These are phyloP conservation scores for Chinchilla lanigera DNA, from an alignment of 2,113 vertebrate species.

Conservation along the genomic window DNA sequence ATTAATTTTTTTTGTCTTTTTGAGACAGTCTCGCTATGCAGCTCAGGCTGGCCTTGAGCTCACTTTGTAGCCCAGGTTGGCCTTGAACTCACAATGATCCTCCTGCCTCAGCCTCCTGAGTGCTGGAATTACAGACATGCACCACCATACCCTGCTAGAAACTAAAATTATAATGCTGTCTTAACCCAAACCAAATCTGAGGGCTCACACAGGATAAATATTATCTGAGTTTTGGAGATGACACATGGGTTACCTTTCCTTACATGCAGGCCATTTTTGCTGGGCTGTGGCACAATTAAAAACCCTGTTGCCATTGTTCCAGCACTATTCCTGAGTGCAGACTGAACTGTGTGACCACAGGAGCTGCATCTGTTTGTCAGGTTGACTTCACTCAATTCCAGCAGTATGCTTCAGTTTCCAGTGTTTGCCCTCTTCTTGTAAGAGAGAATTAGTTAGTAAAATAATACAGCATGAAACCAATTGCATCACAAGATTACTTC, in stretches of 20 bases:
- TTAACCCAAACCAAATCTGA: not conserved
- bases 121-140: too few relatives aligned
- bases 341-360: not conserved
- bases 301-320: not conserved
- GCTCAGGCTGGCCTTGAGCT: too few relatives aligned
- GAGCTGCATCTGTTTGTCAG: not conserved
- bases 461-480: slow-evolving; percentile 17
- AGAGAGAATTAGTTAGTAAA: slow-evolving; percentile 46
- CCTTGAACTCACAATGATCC: too few relatives aligned
- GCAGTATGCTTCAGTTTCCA: not conserved
- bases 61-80: too few relatives aligned
- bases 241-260: not conserved
- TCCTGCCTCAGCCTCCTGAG: too few relatives aligned
- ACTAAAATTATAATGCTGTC: not conserved
- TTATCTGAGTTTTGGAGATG: not conserved
- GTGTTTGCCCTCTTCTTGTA: slow-evolving; percentile 3
- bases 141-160: not conserved
- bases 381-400: not conserved
- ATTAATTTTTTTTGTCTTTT: too few relatives aligned
- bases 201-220: not conserved
- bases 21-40: too few relatives aligned
- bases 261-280: not conserved
- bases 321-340: not conserved
- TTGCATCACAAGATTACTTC: slow-evolving; percentile 24
- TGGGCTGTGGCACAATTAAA: accelerated